A percentile compares a stretch with the other conserved stretches of the same genome.
These are phyloP conservation scores for Heteronetta atricapilla DNA, from an alignment of 2,113 vertebrate species.

Conservation along the genomic window DNA sequence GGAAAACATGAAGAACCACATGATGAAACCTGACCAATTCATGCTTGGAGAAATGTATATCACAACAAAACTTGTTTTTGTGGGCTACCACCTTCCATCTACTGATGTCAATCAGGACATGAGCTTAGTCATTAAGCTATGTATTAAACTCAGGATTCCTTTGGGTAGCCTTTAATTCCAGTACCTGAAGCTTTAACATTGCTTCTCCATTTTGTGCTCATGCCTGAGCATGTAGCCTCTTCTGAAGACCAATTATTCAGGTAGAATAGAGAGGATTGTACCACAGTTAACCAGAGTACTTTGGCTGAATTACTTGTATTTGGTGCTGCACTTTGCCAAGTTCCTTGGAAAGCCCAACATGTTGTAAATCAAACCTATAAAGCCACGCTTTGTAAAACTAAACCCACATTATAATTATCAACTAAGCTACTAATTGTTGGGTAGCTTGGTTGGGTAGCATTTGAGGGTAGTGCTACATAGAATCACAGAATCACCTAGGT, in stretches of 20 bases:
- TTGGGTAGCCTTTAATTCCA: background rate
- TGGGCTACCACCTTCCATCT: background rate
- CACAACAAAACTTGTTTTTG: background rate
- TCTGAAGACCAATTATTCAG: accelerated
- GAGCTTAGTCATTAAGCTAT: accelerated
- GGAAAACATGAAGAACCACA: background rate
- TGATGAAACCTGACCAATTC: background rate
- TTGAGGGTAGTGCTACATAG: background rate
- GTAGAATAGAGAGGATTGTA: background rate
- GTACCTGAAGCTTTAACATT: background rate
- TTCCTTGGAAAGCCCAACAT: background rate
- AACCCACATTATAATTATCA: background rate
- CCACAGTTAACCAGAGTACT: background rate
- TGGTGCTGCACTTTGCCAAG: background rate
- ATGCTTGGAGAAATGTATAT: background rate
- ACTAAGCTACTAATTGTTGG: background rate
- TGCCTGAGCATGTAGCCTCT: background rate
- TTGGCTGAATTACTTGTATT: background rate
- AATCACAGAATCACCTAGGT: no score
- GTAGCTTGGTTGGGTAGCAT: background rate
- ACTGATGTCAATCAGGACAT: background rate
- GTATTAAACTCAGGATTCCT: background rate
- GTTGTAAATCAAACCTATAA: background rate
- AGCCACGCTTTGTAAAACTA: background rate
- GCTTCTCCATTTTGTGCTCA: background rate